Conservation (phyloP, 2,113 vertebrate species). For the Dipodomys merriami region DNA sequence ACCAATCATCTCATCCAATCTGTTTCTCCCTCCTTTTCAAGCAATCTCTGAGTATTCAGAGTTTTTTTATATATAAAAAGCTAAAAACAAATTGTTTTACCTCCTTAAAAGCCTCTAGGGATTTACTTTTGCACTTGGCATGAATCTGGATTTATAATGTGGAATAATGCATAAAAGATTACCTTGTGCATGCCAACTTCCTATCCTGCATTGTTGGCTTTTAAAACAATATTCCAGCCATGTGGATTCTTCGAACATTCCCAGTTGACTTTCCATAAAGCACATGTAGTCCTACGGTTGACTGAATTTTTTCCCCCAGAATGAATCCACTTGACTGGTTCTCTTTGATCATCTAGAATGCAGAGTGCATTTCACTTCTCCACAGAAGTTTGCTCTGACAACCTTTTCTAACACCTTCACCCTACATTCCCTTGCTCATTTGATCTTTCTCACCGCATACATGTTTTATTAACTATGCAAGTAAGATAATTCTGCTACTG, state of each 20-base stretch:
- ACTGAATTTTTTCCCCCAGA: not conserved
- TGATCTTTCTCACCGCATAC: not conserved
- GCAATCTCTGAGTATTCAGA: not conserved
- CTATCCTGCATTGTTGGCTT: not conserved
- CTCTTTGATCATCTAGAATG: not conserved
- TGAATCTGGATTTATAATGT: not conserved
- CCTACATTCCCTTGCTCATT: not conserved
- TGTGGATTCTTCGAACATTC: not conserved
- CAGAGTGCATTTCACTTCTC: not conserved
- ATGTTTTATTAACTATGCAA: not conserved
- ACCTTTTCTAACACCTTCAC: not conserved
- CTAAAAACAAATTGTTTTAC: not conserved
- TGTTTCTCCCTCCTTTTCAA: not conserved
- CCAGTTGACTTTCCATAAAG: not conserved
- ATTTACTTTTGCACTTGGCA: slow-evolving; percentile 5
- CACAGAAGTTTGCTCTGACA: not conserved
- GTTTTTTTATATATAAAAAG: not conserved
- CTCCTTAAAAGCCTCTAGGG: not conserved
- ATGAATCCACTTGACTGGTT: not conserved
- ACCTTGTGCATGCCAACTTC: not conserved
- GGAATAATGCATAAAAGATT: not conserved
- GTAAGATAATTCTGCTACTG: not conserved
- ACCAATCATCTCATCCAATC: not conserved
- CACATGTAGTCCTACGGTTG: not conserved
- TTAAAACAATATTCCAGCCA: not conserved